Conservation (phyloP, 1,140 invertebrate species). For the Nasonia vitripennis region DNA sequence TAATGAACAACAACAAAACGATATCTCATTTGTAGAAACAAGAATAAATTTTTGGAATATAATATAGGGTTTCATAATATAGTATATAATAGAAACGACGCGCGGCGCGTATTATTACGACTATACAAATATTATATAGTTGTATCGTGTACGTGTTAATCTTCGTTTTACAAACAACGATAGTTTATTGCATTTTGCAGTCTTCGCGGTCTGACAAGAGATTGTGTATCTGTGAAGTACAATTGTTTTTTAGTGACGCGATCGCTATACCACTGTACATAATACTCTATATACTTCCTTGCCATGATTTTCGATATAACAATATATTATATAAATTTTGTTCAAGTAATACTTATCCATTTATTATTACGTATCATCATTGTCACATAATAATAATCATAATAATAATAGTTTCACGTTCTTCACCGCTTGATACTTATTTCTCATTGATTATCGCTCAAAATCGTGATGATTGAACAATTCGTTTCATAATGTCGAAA, state of each 20-base stretch:
- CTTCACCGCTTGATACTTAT: background rate
- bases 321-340: constrained; percentile 12
- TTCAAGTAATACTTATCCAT: constrained; percentile 25
- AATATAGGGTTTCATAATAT: background rate
- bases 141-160: background rate
- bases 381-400: background rate
- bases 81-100: background rate
- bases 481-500: background rate
- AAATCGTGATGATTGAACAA: constrained; percentile 1
- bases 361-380: constrained; percentile 10
- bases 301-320: background rate
- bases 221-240: background rate
- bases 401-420: background rate
- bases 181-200: constrained; percentile 53
- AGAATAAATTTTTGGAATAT: background rate
- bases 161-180: constrained; percentile 1
- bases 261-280: background rate
- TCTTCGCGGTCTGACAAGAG: constrained; percentile 47
- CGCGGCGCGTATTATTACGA: constrained; percentile 19
- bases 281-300: background rate
- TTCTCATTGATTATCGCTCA: constrained; percentile 42
- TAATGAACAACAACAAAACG: background rate
- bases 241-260: background rate
- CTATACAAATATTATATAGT: background rate
- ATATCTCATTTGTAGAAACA: background rate